Conservation (phyloP, 2,888 invertebrate species). For the Allygus modestus region DNA sequence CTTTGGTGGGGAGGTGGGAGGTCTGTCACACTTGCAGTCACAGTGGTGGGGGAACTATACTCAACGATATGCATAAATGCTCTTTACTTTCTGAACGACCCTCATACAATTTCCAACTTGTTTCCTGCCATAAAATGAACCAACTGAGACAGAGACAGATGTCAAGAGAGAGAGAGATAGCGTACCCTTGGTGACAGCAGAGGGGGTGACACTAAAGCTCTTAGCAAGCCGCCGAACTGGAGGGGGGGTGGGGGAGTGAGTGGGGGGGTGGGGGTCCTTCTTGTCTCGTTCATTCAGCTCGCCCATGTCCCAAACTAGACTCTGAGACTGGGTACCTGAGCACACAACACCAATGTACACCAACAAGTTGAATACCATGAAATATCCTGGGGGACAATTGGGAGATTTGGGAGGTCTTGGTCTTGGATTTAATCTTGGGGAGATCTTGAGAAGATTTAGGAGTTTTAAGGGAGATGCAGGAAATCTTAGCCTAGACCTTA, state of each 20-base stretch:
- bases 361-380: neutral
- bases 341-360: conserved; percentile 36
- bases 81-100: too few species aligned
- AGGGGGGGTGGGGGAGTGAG: conserved; percentile 84
- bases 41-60: too few species aligned
- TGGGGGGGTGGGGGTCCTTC: conserved; percentile 59
- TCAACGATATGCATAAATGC: too few species aligned
- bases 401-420: too few species aligned
- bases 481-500: too few species aligned
- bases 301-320: conserved; percentile 59
- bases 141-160: neutral
- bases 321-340: conserved; percentile 60
- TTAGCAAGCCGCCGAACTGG: conserved; percentile 93
- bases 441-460: too few species aligned
- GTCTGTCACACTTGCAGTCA: too few species aligned
- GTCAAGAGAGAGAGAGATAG: conserved; percentile 25
- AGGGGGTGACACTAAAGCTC: conserved; percentile 93
- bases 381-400: too few species aligned
- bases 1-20: too few species aligned
- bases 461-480: too few species aligned
- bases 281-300: conserved; percentile 51
- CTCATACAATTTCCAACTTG: too few species aligned
- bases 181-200: conserved; percentile 81
- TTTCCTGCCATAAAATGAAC: neutral
- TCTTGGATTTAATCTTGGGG: too few species aligned